Evolutionary conservation across 1,140 invertebrate species (phyloP).

Genomic region (Pomacea maculata): DNA sequence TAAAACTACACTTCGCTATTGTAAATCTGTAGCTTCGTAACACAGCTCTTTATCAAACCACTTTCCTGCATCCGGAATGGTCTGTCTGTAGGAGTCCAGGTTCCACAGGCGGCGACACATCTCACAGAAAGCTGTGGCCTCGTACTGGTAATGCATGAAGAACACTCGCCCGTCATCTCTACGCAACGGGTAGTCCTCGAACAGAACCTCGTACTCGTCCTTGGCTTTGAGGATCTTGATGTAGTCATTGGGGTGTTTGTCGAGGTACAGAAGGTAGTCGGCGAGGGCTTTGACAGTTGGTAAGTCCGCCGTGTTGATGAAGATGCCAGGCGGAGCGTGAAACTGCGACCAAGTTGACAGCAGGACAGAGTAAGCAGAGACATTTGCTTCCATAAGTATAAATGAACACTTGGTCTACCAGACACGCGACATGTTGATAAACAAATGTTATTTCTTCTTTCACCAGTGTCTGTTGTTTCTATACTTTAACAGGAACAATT

Average conservation of each 20-base stretch:
- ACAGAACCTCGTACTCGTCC: conserved; percentile 25
- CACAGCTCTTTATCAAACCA: conserved; percentile 22
- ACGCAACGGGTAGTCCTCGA: conserved; percentile 17
- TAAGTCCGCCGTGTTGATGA: conserved; percentile 32
- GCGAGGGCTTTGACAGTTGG: conserved; percentile 28
- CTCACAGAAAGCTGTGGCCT: conserved; percentile 16
- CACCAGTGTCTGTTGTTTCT: too few relatives aligned
- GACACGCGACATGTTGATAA: too few relatives aligned
- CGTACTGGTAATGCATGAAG: conserved; percentile 19
- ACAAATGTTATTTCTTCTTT: too few relatives aligned
- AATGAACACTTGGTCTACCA: too few relatives aligned
- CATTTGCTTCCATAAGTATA: too few relatives aligned
- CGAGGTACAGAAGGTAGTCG: conserved; percentile 30
- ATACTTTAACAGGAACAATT: too few relatives aligned
- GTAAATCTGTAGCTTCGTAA: conserved; percentile 10
- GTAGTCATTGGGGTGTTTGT: conserved; percentile 27
- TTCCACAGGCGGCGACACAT: conserved; percentile 22
- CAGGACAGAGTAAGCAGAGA: too few relatives aligned
- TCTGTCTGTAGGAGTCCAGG: conserved; percentile 16
- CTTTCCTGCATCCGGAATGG: background rate
- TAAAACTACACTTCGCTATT: too few relatives aligned
- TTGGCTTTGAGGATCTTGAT: conserved; percentile 19
- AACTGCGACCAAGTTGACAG: background rate
- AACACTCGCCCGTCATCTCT: background rate
- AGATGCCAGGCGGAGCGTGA: background rate